Conservation (phyloP, 2,797 vertebrate genomes). For the Pseudochaenichthys georgianus region DNA sequence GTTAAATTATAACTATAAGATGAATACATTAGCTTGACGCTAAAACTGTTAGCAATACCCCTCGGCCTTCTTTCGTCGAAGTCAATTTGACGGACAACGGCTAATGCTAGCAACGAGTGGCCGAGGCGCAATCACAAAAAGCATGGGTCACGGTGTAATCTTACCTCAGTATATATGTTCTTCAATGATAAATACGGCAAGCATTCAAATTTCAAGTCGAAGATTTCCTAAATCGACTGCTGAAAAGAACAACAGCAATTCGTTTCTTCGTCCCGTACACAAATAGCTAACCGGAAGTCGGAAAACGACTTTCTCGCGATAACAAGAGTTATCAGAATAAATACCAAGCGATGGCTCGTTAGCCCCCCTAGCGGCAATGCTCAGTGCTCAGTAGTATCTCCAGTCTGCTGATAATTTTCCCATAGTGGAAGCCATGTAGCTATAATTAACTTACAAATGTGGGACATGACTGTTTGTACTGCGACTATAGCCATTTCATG, state of each 20-base stretch:
- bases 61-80: slow-evolving; percentile 54
- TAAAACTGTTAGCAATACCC: slow-evolving; percentile 29
- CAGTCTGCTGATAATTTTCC: not conserved
- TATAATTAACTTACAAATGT: not conserved
- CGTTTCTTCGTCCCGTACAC: slow-evolving; percentile 4
- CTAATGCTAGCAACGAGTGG: slow-evolving; percentile 15
- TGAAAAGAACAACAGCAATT: slow-evolving; percentile 39
- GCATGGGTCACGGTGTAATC: rapidly evolving
- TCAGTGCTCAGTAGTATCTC: not conserved
- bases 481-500: not conserved
- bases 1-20: not conserved
- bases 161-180: slow-evolving; percentile 55
- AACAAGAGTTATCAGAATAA: not conserved
- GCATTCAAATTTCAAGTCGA: slow-evolving; percentile 25
- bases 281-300: slow-evolving; percentile 45
- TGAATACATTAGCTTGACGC: slow-evolving; percentile 25
- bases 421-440: too few relatives aligned
- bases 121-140: not conserved
- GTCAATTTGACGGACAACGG: slow-evolving; percentile 7
- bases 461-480: not conserved
- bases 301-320: slow-evolving; percentile 32
- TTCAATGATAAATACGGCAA: not conserved
- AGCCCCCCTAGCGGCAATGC: slow-evolving; percentile 38
- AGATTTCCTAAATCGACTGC: not conserved
- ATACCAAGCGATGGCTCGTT: not conserved